Evolutionary conservation across 2,888 invertebrate genomes (phyloP).

Genomic region (Hetaerina titia): DNA sequence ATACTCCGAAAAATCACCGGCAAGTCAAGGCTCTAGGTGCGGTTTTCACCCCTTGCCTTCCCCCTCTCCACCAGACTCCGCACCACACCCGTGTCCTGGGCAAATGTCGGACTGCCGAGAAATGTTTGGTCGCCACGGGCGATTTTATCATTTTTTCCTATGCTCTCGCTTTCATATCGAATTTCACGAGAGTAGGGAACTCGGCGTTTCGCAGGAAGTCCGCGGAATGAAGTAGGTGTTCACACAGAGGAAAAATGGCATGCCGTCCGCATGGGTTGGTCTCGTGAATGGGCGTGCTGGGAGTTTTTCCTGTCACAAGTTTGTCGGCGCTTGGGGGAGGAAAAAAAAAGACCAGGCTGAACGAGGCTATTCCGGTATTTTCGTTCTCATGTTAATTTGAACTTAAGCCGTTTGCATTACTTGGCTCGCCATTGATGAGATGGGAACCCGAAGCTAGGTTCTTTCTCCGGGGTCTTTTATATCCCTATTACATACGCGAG

Average conservation of each 20-base stretch:
- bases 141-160: background rate
- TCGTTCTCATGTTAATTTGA: background rate
- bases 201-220: background rate
- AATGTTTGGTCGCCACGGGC: background rate
- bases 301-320: background rate
- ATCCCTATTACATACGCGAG: too few species aligned
- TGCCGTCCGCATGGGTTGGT: background rate
- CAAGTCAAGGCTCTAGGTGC: background rate
- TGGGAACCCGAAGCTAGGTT: too few species aligned
- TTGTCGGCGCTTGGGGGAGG: background rate
- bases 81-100: background rate
- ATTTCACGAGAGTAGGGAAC: background rate
- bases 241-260: background rate
- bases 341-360: background rate
- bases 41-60: too few species aligned
- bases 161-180: slow-evolving; percentile 12
- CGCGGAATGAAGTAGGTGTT: slow-evolving; percentile 2
- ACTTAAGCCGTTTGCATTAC: too few species aligned
- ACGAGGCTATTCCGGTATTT: background rate
- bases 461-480: too few species aligned
- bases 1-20: background rate
- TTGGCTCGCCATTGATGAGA: too few species aligned
- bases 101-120: background rate
- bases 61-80: background rate
- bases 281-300: background rate